These are phyloP conservation scores for Oncorhynchus mykiss DNA, from an alignment of 2,113 vertebrate genomes.

Conservation along the genomic window DNA sequence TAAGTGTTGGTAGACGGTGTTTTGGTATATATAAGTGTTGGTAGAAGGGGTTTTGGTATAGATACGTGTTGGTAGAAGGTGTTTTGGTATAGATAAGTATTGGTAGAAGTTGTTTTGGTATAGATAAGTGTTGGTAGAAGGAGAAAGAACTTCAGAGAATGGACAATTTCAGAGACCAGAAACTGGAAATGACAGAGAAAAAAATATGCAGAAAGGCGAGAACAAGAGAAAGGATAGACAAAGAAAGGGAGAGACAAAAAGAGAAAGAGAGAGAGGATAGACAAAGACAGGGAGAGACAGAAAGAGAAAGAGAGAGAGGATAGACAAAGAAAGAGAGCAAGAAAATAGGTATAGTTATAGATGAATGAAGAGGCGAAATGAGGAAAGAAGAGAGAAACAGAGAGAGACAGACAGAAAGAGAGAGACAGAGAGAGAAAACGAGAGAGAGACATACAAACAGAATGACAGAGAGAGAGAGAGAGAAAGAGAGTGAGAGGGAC, in stretches of 20 bases:
- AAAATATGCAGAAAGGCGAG: too few species aligned
- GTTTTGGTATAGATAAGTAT: too few species aligned
- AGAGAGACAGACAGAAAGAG: constrained; percentile 26
- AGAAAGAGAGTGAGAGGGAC: constrained; percentile 25
- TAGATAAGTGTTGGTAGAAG: too few species aligned
- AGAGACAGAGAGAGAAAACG: constrained; percentile 25
- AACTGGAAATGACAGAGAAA: too few species aligned
- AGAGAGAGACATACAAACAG: constrained; percentile 17
- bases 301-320: neutral
- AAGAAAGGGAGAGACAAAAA: constrained; percentile 33
- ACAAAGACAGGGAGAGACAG: constrained; percentile 44
- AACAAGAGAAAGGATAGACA: neutral
- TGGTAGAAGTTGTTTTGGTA: too few species aligned
- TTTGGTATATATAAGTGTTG: too few species aligned
- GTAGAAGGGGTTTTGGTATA: too few species aligned
- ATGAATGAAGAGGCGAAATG: neutral
- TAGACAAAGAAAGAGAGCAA: constrained; percentile 48
- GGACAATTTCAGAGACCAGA: too few species aligned
- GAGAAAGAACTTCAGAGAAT: too few species aligned
- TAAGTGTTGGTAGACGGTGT: too few species aligned
- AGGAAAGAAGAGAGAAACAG: neutral
- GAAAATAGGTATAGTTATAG: constrained; percentile 18
- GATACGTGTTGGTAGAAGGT: too few species aligned
- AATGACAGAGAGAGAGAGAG: neutral
- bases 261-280: neutral